Evolutionary conservation across 2,888 invertebrate genomes (phyloP).

Genomic region (Oegoconia quadripuncta): DNA sequence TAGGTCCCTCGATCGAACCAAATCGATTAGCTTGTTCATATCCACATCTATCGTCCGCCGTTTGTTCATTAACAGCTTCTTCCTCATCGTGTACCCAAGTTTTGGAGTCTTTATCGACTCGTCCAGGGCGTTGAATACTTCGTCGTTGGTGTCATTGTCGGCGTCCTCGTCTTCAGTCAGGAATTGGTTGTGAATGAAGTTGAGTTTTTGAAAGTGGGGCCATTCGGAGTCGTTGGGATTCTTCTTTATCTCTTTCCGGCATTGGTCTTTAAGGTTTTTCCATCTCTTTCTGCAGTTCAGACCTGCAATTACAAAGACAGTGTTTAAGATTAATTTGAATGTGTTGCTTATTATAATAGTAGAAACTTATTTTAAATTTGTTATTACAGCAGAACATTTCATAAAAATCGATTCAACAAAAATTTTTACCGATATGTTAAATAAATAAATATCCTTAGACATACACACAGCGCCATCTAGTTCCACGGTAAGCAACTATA

Average conservation of each 20-base stretch:
- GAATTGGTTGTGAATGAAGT: slow-evolving; percentile 68
- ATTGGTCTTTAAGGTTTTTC: slow-evolving; percentile 74
- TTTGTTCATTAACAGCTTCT: slow-evolving; percentile 66
- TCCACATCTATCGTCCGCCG: slow-evolving; percentile 65
- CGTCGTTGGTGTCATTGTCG: slow-evolving; percentile 58
- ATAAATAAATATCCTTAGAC: no score
- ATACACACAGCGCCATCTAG: no score
- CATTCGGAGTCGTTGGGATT: slow-evolving; percentile 60
- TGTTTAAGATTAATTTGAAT: no score
- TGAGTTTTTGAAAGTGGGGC: slow-evolving; percentile 65
- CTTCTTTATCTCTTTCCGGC: slow-evolving; percentile 72
- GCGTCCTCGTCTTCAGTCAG: slow-evolving; percentile 64
- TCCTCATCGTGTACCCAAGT: slow-evolving; percentile 67
- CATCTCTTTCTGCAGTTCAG: slow-evolving; percentile 69
- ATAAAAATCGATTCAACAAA: no score
- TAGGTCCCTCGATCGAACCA: slow-evolving; percentile 57
- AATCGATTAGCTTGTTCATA: slow-evolving; percentile 62
- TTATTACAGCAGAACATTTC: no score
- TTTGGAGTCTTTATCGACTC: slow-evolving; percentile 67
- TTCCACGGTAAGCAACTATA: no score
- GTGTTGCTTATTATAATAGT: no score
- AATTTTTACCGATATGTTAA: no score
- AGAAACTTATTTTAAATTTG: no score
- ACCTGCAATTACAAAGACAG: slow-evolving; percentile 45
- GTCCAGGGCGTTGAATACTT: slow-evolving; percentile 57